Evolutionary conservation across 2,113 vertebrate genomes (phyloP).

Genomic region (Oryzias curvinotus): DNA sequence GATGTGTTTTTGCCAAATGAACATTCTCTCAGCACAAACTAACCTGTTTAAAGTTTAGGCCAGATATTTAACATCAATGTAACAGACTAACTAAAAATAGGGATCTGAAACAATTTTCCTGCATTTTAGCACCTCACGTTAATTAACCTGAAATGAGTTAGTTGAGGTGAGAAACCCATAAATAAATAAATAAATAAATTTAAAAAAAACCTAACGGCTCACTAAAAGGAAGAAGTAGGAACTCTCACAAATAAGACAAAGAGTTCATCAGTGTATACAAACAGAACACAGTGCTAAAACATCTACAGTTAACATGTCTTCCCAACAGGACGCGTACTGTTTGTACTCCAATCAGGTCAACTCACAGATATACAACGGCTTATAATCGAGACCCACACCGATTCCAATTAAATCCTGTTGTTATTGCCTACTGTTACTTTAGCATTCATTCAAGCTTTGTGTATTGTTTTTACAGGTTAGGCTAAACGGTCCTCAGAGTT

Average conservation of each 20-base stretch:
- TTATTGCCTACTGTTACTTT: slow-evolving; percentile 7
- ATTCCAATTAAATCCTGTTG: neutral
- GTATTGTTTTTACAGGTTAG: neutral
- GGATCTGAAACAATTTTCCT: neutral
- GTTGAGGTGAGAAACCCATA: neutral
- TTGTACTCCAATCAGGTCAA: slow-evolving; percentile 6
- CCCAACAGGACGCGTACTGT: neutral
- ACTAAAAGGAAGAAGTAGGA: slow-evolving; percentile 2
- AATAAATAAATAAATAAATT: slow-evolving; percentile 32
- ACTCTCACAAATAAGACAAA: slow-evolving; percentile 2
- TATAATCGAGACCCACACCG: neutral
- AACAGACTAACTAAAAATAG: slow-evolving; percentile 3
- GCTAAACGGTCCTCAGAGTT: neutral
- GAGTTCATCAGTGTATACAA: slow-evolving; percentile 19
- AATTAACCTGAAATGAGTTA: neutral
- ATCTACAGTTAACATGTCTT: slow-evolving; percentile 27
- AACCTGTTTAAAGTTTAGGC: slow-evolving; percentile 18
- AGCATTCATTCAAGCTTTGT: slow-evolving; percentile 10
- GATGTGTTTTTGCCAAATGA: too few species aligned
- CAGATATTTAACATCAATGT: slow-evolving; percentile 19
- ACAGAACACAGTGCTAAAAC: slow-evolving; percentile 28
- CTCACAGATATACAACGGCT: slow-evolving; percentile 19
- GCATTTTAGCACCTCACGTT: neutral
- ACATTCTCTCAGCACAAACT: too few species aligned
- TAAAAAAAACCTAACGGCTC: neutral